Conservation (phyloP, 2,113 vertebrate genomes). For the Scomber japonicus region DNA sequence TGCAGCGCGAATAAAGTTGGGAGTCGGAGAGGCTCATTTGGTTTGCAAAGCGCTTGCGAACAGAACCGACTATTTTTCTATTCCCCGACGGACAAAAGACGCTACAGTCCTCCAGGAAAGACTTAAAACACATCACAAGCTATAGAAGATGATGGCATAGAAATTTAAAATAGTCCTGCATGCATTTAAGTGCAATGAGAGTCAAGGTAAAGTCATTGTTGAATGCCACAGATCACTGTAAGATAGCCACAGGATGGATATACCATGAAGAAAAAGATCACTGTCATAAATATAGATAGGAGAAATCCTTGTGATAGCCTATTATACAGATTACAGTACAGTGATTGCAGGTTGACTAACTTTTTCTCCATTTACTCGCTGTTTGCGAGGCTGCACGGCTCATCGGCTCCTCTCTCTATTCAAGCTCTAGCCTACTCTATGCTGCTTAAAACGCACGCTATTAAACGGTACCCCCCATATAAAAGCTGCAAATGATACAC, state of each 20-base stretch:
- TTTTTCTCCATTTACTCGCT: slow-evolving; percentile 49
- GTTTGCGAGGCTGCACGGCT: slow-evolving; percentile 12
- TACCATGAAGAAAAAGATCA: not conserved
- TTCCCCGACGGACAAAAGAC: not conserved
- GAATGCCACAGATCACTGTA: not conserved
- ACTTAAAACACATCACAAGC: not conserved
- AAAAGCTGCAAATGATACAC: not conserved
- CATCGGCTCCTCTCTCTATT: not conserved
- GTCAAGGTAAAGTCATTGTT: not conserved
- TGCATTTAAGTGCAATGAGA: not conserved
- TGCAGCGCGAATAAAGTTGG: slow-evolving; percentile 34
- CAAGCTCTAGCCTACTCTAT: not conserved
- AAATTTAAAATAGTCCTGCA: not conserved
- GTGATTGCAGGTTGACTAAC: slow-evolving; percentile 26
- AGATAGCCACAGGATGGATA: not conserved
- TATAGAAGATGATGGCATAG: no score
- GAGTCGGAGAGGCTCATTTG: slow-evolving; percentile 35
- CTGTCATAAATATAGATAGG: not conserved
- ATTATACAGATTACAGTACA: not conserved
- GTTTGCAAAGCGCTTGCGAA: slow-evolving; percentile 13
- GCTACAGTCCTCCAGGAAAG: not conserved
- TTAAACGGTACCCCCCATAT: not conserved
- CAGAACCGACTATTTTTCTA: slow-evolving; percentile 1
- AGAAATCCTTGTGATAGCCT: no score
- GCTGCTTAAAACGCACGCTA: not conserved